Evolutionary conservation across 2,797 vertebrate species (phyloP).

Genomic region (Acanthurus lineatus): DNA sequence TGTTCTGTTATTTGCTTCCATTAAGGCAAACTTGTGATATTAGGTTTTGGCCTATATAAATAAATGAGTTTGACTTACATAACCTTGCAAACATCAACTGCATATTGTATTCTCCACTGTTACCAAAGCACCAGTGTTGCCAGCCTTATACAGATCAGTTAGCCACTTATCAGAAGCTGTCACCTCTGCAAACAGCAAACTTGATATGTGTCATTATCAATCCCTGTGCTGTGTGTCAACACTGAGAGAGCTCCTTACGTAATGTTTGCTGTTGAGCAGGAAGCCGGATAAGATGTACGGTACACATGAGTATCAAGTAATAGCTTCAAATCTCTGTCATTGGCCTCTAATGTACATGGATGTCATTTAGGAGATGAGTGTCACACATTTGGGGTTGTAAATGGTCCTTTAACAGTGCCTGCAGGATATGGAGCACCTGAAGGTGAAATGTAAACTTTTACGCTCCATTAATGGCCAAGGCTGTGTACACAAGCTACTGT

Average conservation of each 20-base stretch:
- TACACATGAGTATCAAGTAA: conserved; percentile 12
- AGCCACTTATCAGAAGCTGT: conserved; percentile 71
- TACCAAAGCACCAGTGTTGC: conserved; percentile 45
- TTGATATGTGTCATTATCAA: conserved; percentile 64
- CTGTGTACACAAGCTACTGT: conserved; percentile 18
- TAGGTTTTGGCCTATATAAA: not conserved
- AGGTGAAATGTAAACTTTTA: conserved; percentile 33
- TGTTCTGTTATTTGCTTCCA: too few relatives aligned
- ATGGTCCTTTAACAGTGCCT: not conserved
- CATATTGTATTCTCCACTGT: conserved; percentile 5
- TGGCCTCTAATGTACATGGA: not conserved
- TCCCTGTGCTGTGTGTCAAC: conserved; percentile 66
- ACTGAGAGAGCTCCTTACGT: conserved; percentile 39
- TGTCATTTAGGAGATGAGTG: not conserved
- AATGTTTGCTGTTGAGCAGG: conserved; percentile 66
- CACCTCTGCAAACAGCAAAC: conserved; percentile 69
- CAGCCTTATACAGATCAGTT: conserved; percentile 27
- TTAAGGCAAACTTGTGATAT: not conserved
- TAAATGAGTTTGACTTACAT: not conserved
- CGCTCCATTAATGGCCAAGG: conserved; percentile 13
- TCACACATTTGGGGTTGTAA: conserved; percentile 1
- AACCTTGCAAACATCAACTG: not conserved
- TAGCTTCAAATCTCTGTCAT: not conserved
- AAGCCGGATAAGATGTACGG: conserved; percentile 43
- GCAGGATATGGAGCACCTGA: not conserved